Evolutionary conservation across 2,797 vertebrate genomes (phyloP).

Genomic region (Pipistrellus kuhlii): DNA sequence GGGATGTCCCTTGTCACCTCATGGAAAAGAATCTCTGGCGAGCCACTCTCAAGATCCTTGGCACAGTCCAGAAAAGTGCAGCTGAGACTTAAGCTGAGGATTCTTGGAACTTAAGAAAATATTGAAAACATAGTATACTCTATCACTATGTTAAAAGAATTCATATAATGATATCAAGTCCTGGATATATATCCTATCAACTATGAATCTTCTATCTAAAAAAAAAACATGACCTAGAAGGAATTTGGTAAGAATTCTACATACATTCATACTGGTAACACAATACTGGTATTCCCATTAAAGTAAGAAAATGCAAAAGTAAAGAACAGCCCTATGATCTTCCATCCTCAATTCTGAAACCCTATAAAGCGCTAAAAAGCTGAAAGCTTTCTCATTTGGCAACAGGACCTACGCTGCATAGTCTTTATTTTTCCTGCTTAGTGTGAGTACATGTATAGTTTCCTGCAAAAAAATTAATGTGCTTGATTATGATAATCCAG

Average conservation of each 20-base stretch:
- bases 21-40: neutral
- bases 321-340: neutral
- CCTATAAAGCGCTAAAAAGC: neutral
- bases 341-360: neutral
- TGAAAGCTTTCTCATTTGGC: constrained; percentile 28
- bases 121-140: neutral
- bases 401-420: neutral
- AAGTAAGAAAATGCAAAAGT: neutral
- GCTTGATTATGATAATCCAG: neutral
- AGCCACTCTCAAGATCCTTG: neutral
- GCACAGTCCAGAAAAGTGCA: neutral
- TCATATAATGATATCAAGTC: neutral
- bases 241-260: constrained; percentile 28
- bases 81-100: neutral
- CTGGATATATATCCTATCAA: neutral
- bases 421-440: neutral
- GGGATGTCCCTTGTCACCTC: neutral
- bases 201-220: neutral
- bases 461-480: neutral
- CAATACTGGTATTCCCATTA: neutral
- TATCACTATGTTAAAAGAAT: neutral
- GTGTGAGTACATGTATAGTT: neutral
- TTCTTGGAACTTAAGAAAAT: neutral
- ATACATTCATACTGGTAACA: neutral
- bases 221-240: neutral